phyloP scores from a whole-genome alignment of 2,113 vertebrate species.

The Agapornis roseicollis region DNA sequence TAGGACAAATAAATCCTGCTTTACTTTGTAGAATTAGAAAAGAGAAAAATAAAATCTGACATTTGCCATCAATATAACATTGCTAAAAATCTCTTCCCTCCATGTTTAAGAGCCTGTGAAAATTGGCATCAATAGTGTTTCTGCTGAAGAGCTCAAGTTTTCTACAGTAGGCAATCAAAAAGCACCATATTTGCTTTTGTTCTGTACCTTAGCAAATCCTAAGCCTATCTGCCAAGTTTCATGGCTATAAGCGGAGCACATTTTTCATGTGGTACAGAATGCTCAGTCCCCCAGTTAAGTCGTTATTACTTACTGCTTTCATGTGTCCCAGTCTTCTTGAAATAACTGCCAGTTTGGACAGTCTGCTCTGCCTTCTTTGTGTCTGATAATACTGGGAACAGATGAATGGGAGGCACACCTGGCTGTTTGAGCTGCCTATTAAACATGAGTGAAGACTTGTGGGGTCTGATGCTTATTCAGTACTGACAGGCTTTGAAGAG shows the following conservation, averaged over 20 bases:
- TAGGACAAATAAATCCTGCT: background rate
- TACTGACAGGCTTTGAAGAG: background rate
- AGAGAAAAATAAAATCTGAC: background rate
- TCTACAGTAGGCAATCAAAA: background rate
- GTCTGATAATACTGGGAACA: background rate
- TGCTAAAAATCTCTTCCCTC: background rate
- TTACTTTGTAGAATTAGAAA: background rate
- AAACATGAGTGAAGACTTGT: background rate
- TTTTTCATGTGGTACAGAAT: constrained; percentile 32
- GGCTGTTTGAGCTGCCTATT: background rate
- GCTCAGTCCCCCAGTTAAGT: background rate
- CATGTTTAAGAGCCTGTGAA: background rate
- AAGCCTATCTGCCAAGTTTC: constrained; percentile 12
- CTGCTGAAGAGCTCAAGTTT: background rate
- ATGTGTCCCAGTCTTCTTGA: constrained; percentile 13
- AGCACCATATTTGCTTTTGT: constrained; percentile 30
- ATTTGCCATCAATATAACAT: background rate
- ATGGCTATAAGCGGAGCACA: background rate
- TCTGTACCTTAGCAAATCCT: background rate
- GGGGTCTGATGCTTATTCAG: constrained; percentile 27
- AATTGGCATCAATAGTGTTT: background rate
- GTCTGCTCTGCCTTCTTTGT: background rate
- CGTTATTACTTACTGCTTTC: constrained; percentile 37
- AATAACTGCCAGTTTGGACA: constrained; percentile 32
- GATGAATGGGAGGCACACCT: background rate